Evolutionary conservation across 2,888 invertebrate genomes (phyloP).

Genomic region (Dendrolimus houi): DNA sequence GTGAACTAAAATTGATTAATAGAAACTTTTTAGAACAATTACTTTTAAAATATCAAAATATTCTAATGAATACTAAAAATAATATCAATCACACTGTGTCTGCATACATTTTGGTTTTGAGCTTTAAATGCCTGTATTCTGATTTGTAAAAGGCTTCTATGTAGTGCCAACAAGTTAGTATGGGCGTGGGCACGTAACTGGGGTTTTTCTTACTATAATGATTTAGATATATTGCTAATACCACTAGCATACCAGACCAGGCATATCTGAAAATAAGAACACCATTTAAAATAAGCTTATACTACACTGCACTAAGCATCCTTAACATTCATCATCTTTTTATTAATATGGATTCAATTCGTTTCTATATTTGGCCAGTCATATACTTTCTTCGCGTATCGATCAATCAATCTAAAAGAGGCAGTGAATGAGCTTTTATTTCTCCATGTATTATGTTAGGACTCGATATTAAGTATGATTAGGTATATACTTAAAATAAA

Average conservation of each 20-base stretch:
- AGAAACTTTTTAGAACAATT: too few species aligned
- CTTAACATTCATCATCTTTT: too few species aligned
- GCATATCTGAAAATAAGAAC: constrained; percentile 80
- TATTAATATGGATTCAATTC: too few species aligned
- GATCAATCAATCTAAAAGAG: too few species aligned
- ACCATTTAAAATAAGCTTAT: background rate
- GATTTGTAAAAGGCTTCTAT: constrained; percentile 42
- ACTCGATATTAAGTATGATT: too few species aligned
- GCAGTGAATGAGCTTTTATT: too few species aligned
- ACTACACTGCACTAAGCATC: too few species aligned
- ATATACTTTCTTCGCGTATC: too few species aligned
- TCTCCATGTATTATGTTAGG: too few species aligned
- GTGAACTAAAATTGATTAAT: too few species aligned
- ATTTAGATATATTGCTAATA: constrained; percentile 95
- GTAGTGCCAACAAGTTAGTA: constrained; percentile 36
- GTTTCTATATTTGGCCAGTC: too few species aligned
- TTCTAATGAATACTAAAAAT: background rate
- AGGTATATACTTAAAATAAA: background rate
- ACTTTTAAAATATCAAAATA: too few species aligned
- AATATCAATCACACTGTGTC: constrained; percentile 44
- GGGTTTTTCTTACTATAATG: constrained; percentile 88
- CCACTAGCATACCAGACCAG: constrained; percentile 93
- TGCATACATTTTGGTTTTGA: constrained; percentile 51
- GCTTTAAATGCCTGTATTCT: constrained; percentile 51
- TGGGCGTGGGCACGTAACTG: constrained; percentile 37